Evolutionary conservation across 2,888 invertebrate species (phyloP).

Genomic region (Drosophila glabriapex): DNA sequence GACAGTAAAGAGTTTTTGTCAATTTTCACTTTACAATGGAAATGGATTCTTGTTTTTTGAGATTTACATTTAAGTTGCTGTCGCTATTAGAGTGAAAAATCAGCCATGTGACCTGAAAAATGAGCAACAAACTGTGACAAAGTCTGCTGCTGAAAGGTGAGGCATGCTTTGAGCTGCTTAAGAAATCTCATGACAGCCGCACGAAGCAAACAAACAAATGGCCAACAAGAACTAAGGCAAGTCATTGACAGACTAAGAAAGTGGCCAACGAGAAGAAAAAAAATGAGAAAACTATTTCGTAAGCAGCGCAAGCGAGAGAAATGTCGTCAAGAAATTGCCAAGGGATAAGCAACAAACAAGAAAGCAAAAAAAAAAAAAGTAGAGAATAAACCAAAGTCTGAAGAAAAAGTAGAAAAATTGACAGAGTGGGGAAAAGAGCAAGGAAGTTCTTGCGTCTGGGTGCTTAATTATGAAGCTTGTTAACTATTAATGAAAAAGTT

Average conservation of each 20-base stretch:
- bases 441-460: conserved; percentile 52
- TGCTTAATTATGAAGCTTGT: conserved; percentile 79
- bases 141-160: conserved; percentile 71
- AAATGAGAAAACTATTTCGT: conserved; percentile 55
- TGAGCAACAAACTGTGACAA: conserved; percentile 56
- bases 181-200: conserved; percentile 58
- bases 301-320: conserved; percentile 30
- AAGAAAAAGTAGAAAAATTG: conserved; percentile 10
- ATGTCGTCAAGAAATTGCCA: conserved; percentile 40
- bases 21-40: conserved; percentile 19
- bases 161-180: conserved; percentile 55
- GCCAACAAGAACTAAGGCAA: conserved; percentile 49
- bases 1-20: background rate
- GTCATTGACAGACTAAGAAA: conserved; percentile 61
- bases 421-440: conserved; percentile 15
- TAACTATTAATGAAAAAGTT: conserved; percentile 81
- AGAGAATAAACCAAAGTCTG: conserved; percentile 1
- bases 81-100: conserved; percentile 35
- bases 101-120: conserved; percentile 64
- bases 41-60: conserved; percentile 6
- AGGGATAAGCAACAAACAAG: conserved; percentile 40
- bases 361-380: conserved; percentile 3
- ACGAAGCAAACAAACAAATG: conserved; percentile 42
- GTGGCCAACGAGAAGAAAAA: conserved; percentile 19
- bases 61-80: conserved; percentile 18